Evolutionary conservation across 1,140 invertebrate genomes (phyloP).

Genomic region (Pogonus chalceus): DNA sequence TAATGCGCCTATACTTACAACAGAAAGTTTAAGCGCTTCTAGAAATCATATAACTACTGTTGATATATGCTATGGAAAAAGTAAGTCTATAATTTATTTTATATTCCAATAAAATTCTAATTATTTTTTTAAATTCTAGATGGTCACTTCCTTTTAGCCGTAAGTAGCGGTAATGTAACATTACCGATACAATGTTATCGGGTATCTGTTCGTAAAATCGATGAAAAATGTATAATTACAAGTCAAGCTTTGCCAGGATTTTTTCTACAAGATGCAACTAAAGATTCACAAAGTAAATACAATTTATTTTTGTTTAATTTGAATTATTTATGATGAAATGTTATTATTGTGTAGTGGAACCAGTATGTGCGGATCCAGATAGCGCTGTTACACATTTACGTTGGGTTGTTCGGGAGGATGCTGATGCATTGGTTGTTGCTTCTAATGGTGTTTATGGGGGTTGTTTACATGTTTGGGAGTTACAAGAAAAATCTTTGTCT

Average conservation of each 20-base stretch:
- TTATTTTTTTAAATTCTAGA: slow-evolving; percentile 37
- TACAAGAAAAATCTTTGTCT: slow-evolving; percentile 65
- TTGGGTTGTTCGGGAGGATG: slow-evolving; percentile 71
- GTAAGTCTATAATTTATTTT: slow-evolving; percentile 30
- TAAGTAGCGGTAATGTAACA: slow-evolving; percentile 55
- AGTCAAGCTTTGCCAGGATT: slow-evolving; percentile 74
- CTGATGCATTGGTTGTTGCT: slow-evolving; percentile 68
- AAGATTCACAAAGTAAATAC: slow-evolving; percentile 36
- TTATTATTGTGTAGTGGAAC: slow-evolving; percentile 19
- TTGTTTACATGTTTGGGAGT: slow-evolving; percentile 77
- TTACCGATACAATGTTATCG: slow-evolving; percentile 67
- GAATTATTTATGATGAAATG: too few relatives aligned
- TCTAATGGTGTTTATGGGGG: slow-evolving; percentile 51
- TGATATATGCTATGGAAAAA: slow-evolving; percentile 65
- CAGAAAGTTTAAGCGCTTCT: slow-evolving; percentile 61
- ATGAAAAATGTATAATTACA: slow-evolving; percentile 43
- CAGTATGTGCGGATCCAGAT: slow-evolving; percentile 24
- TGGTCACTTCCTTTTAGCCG: slow-evolving; percentile 71
- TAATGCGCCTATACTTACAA: slow-evolving; percentile 37
- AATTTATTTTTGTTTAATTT: background rate
- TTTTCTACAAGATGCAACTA: slow-evolving; percentile 54
- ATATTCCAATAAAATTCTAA: slow-evolving; percentile 6
- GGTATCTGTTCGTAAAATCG: slow-evolving; percentile 47
- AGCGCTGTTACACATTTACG: slow-evolving; percentile 57
- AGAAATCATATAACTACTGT: slow-evolving; percentile 64